Conservation (phyloP, 2,888 invertebrate genomes). For the Noctuana brunneofusca region DNA sequence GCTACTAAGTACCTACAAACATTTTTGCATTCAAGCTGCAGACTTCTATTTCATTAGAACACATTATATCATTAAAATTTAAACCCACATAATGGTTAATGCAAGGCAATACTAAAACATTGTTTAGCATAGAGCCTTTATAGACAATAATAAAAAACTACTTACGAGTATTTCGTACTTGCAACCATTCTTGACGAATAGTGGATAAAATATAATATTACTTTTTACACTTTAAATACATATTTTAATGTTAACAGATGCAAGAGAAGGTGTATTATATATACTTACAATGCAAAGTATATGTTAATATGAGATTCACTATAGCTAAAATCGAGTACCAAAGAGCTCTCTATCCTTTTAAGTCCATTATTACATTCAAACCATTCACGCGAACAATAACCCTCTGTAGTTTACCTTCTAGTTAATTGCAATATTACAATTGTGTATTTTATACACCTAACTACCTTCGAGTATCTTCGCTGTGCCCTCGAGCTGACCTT, state of each 20-base stretch:
- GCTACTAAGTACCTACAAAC: background rate
- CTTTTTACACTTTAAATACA: too few relatives aligned
- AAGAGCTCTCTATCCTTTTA: constrained; percentile 16
- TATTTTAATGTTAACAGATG: background rate
- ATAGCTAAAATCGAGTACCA: background rate
- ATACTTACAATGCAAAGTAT: background rate
- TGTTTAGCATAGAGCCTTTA: too few relatives aligned
- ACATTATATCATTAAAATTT: too few relatives aligned
- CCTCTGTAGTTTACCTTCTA: constrained; percentile 58
- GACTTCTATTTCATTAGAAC: background rate
- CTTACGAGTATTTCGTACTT: too few relatives aligned
- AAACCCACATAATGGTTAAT: too few relatives aligned
- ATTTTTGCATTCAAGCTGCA: constrained; percentile 8
- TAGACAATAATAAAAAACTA: too few relatives aligned
- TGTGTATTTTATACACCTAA: constrained; percentile 48
- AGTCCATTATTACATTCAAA: constrained; percentile 25
- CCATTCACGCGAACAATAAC: constrained; percentile 37
- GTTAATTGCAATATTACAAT: constrained; percentile 60
- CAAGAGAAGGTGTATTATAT: background rate
- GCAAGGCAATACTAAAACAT: too few relatives aligned
- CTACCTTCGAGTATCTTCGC: constrained; percentile 47
- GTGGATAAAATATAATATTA: too few relatives aligned
- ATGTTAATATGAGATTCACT: background rate
- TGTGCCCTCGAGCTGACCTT: constrained; percentile 71
- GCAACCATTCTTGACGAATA: too few relatives aligned